These are phyloP conservation scores for Brenthis daphne DNA, from an alignment of 2,888 invertebrate species.

Conservation along the genomic window DNA sequence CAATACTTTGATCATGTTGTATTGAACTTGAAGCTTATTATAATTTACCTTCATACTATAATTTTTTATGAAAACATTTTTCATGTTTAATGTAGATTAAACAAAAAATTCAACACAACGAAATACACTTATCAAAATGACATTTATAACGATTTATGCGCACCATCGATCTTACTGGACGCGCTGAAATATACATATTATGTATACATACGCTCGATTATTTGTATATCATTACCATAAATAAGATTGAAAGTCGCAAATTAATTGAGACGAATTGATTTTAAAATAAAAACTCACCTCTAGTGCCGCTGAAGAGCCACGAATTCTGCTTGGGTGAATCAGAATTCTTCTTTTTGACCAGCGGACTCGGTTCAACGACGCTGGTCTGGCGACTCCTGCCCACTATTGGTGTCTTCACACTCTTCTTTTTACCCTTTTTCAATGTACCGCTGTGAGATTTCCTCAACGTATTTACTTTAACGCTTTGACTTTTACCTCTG, in stretches of 20 bases:
- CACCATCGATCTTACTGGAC: not conserved
- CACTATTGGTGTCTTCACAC: slow-evolving; percentile 57
- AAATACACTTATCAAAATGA: not conserved
- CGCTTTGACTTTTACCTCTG: slow-evolving; percentile 72
- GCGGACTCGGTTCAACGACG: slow-evolving; percentile 66
- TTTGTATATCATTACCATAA: not conserved
- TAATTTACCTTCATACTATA: no score
- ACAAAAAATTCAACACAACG: not conserved
- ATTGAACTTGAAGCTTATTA: no score
- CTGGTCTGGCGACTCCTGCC: slow-evolving; percentile 72
- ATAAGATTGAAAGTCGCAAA: not conserved
- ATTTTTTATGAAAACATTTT: no score
- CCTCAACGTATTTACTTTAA: slow-evolving; percentile 72
- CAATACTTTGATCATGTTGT: no score
- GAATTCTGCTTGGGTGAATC: slow-evolving; percentile 67
- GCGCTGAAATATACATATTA: not conserved
- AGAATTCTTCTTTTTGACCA: slow-evolving; percentile 65
- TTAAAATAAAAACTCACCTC: slow-evolving; percentile 56
- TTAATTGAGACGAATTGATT: not conserved
- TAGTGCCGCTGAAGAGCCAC: slow-evolving; percentile 70
- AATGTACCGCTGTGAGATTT: slow-evolving; percentile 76
- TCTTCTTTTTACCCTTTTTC: slow-evolving; percentile 74
- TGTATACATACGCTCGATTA: not conserved
- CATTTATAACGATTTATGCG: not conserved
- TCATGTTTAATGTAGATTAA: not conserved